These are phyloP conservation scores for Pampus argenteus DNA, from an alignment of 2,797 vertebrate genomes.

Conservation along the genomic window DNA sequence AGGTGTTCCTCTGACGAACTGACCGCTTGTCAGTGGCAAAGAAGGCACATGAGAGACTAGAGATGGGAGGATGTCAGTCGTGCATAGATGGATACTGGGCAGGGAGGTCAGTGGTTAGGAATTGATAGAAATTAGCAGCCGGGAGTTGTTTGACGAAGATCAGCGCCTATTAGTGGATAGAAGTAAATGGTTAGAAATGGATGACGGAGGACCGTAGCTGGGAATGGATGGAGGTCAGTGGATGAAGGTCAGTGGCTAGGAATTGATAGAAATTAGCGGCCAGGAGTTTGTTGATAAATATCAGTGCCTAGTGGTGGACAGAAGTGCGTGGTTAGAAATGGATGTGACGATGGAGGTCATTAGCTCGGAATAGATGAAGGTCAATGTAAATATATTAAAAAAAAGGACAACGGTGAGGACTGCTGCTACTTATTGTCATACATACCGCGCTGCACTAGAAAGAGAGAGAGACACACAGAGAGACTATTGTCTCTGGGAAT, in stretches of 20 bases:
- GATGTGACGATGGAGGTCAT: neutral
- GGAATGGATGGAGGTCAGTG: neutral
- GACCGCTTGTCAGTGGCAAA: conserved; percentile 11
- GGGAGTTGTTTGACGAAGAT: neutral
- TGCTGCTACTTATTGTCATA: conserved; percentile 21
- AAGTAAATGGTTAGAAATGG: neutral
- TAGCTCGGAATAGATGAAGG: neutral
- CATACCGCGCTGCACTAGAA: conserved; percentile 3
- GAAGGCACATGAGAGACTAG: neutral
- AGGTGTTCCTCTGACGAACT: neutral
- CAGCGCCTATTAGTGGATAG: neutral
- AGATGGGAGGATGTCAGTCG: too few relatives aligned
- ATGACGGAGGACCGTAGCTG: neutral
- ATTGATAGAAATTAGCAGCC: neutral
- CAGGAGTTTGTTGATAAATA: neutral
- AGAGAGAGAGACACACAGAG: neutral
- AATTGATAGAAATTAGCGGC: neutral
- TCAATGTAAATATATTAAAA: too few relatives aligned
- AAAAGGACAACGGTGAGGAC: too few relatives aligned
- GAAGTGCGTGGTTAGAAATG: neutral
- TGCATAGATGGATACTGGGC: too few relatives aligned
- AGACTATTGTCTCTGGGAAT: conserved; percentile 58
- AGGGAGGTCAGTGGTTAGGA: neutral
- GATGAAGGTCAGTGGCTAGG: neutral
- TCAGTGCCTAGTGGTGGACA: neutral